phyloP scores from a whole-genome alignment of 2,797 vertebrate species.

The Scolopax bukidnonensis region DNA sequence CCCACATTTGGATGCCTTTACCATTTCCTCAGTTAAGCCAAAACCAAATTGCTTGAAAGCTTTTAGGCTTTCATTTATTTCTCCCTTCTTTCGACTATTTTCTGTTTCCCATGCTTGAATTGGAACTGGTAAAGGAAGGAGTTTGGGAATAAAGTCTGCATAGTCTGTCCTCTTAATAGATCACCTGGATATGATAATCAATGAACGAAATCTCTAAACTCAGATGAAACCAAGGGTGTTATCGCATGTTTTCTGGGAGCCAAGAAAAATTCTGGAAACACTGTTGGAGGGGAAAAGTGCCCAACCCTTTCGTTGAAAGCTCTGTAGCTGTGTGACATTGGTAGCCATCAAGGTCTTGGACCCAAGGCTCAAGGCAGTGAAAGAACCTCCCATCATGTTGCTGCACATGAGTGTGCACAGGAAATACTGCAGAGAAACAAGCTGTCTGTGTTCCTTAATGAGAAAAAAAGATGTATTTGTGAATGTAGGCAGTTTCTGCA shows the following conservation, averaged over 20 bases:
- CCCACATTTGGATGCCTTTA: constrained; percentile 20
- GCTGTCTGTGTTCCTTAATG: neutral
- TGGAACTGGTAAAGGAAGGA: neutral
- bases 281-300: neutral
- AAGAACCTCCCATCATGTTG: neutral
- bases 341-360: neutral
- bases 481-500: neutral
- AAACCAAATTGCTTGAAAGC: constrained; percentile 15
- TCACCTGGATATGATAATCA: neutral
- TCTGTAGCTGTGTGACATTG: neutral
- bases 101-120: constrained; percentile 56
- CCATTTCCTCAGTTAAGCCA: constrained; percentile 20
- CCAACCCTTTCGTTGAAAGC: neutral
- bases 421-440: neutral
- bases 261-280: neutral
- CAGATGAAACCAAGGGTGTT: neutral
- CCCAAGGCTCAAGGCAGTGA: neutral
- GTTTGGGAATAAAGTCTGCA: neutral
- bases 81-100: constrained; percentile 48
- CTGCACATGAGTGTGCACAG: neutral
- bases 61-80: constrained; percentile 43
- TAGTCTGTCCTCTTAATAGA: neutral
- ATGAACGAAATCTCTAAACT: neutral
- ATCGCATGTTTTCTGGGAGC: neutral
- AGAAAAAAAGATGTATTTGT: neutral